Evolutionary conservation across 2,888 invertebrate genomes (phyloP), one percentile per base, ranked within the genome.

Genomic region (Caradrina clavipalpis): DNA sequence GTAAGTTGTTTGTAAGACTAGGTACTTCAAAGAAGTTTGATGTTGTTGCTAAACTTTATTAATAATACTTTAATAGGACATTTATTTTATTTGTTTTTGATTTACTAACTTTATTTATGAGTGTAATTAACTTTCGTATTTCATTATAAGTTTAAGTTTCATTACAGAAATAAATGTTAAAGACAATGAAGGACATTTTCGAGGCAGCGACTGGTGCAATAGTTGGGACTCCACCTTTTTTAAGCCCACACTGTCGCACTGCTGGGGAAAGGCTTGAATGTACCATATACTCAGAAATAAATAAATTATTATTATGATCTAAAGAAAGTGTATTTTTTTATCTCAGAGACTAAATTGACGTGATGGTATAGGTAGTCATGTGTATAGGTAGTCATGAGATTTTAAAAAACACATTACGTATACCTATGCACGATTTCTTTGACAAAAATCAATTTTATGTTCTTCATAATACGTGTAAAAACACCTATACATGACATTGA

Each of bases 21-120:
- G n/a, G n/a, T n/a, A 55, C 39, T 61, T 62, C 62, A 51, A 57
- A 69, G 21, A 42, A 54, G 39, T 50, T 2, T 31, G n/a, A 31
- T 22, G 13, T 26, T 53, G 13, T 50, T 21, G 53, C 45, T 55
- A 49, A 78, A 78, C 49, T 78, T 81, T 62, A 50, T 50, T 67
- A 67, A 81, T 80, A 65, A 62, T 56, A 64, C 11, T 71, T 64
- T 53, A 19, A 58, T 39, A 49, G 31, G 47, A 58, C 10, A 49
- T 53, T 56, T 60, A 21, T 50, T 54, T 54, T 42, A 26, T 62
- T 54, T 49, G 21, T 71, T 61, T 51, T 71, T 51, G n/a, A 56
- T 70, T 55, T 17, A 35, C 1, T 45, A 47, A 59, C 10, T 70
- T 54, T 42, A 6, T 13, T 31, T 13, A 17, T 2, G 8, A 56